Base-by-base conservation (phyloP, 2,888 invertebrate genomes). In the Phlogophora meticulosa region DNA sequence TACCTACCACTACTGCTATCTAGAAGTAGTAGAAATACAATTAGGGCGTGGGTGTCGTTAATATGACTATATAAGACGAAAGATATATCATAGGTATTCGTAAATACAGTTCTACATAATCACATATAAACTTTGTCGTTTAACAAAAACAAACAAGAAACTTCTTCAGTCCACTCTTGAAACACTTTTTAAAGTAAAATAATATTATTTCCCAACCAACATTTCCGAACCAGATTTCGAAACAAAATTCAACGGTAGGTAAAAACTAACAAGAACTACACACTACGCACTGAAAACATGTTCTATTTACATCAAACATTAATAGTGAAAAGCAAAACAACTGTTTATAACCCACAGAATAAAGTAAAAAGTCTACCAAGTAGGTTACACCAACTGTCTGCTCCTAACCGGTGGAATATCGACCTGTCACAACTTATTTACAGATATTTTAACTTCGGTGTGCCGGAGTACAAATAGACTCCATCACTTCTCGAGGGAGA, bases 351-450 rank as follows among this genome's bases (percentile, higher is more conserved):
- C n/a, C 34, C 52, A 60, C 52, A 48, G 64, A 72, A 76, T 28
- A 5, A 58, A 45, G 22, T 55, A 46, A 22, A 11, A 53, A 68
- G n/a, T 49, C 40, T 24, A 11, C 36, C 48, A 65, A 64, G 65
- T 43, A 60, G 20, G 43, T 36, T 55, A 32, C 62, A 55, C 17
- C 9, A 53, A 45, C 17, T 61, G 34, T 43, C 49, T 45, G 17
- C 42, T 53, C 32, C 15, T 28, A 45, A 34, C 22, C 56, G 5
- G 17, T 52, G 28, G 42, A 48, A 58, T 73, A 73, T 65, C 60
- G 52, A 73, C 53, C 66, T 65, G 79, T 65, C 74, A 61, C 65
- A 65, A 65, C 57, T 78, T 73, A 78, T 78, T 58, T 61, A 78
- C 75, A 57, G 64, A 40, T 61, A 66, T 78, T 75, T 73, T 65